A percentile compares a stretch with the other conserved stretches of the same genome.
Evolutionary conservation across 2,113 vertebrate genomes (phyloP).

Genomic region (Amblyopsis rosae): DNA sequence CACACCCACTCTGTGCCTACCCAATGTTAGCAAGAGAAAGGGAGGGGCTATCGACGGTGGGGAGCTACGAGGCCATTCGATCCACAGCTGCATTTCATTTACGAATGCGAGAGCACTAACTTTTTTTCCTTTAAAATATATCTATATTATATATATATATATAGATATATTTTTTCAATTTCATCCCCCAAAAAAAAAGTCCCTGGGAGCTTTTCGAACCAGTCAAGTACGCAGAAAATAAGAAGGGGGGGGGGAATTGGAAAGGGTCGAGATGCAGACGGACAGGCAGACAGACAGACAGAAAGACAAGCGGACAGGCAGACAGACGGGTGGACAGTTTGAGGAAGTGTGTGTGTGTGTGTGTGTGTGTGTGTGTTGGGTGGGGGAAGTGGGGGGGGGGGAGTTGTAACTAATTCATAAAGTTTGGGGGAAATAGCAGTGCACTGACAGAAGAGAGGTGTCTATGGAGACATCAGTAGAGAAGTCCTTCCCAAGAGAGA

Average conservation of each 20-base stretch:
- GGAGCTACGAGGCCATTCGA: constrained; percentile 61
- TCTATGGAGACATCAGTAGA: constrained; percentile 77
- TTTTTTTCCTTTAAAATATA: constrained; percentile 46
- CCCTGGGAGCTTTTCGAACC: constrained; percentile 46
- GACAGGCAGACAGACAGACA: constrained; percentile 33
- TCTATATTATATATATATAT: constrained; percentile 9
- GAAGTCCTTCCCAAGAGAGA: constrained; percentile 69
- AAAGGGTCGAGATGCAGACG: neutral
- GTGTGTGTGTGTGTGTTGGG: constrained; percentile 22
- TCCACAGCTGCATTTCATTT: constrained; percentile 79
- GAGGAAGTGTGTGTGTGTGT: constrained; percentile 56
- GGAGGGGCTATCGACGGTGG: constrained; percentile 37
- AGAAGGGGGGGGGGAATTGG: neutral
- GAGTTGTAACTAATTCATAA: constrained; percentile 85
- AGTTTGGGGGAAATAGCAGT: constrained; percentile 76
- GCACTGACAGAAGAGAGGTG: constrained; percentile 66
- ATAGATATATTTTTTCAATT: too few species aligned
- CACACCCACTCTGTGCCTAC: constrained; percentile 66
- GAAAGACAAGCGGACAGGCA: constrained; percentile 22
- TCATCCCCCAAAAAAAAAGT: constrained; percentile 9
- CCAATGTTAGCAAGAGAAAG: constrained; percentile 61
- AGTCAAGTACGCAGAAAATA: constrained; percentile 38
- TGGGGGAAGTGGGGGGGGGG: constrained; percentile 50
- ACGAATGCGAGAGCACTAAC: constrained; percentile 58
- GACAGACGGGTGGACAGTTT: constrained; percentile 50